Evolutionary conservation across 2,888 invertebrate genomes (phyloP).

Genomic region (Stenodema calcarata): DNA sequence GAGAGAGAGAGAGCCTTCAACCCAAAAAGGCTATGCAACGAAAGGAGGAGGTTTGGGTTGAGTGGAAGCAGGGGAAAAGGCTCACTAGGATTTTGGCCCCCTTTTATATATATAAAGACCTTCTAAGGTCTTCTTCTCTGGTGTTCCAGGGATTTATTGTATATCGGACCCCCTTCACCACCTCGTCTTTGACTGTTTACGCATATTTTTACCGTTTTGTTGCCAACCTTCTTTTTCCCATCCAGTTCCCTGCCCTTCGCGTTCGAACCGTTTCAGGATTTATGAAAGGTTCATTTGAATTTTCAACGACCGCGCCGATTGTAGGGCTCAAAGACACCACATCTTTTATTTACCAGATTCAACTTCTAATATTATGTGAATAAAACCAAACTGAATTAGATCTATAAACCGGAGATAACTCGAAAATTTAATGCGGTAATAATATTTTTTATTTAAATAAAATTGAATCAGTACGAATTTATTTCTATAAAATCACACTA

Average conservation of each 20-base stretch:
- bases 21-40: constrained; percentile 29
- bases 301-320: constrained; percentile 39
- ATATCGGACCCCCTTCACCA: constrained; percentile 38
- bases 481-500: too few species aligned
- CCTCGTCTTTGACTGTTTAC: constrained; percentile 39
- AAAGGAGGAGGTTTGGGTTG: not conserved
- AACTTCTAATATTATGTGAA: not conserved
- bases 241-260: not conserved
- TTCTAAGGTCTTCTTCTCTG: constrained; percentile 36
- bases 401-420: too few species aligned
- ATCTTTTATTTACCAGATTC: not conserved
- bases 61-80: not conserved
- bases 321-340: not conserved
- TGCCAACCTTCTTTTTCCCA: constrained; percentile 31
- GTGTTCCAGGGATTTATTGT: constrained; percentile 50
- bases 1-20: constrained; percentile 37
- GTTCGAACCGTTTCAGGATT: constrained; percentile 38
- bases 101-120: constrained; percentile 47
- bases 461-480: too few species aligned
- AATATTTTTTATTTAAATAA: too few species aligned
- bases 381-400: not conserved
- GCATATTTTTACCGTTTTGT: constrained; percentile 51
- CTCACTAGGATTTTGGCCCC: constrained; percentile 36
- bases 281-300: constrained; percentile 51
- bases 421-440: too few species aligned